Base-by-base conservation (phyloP, 2,113 vertebrate species). In the Actinemys pallida region DNA sequence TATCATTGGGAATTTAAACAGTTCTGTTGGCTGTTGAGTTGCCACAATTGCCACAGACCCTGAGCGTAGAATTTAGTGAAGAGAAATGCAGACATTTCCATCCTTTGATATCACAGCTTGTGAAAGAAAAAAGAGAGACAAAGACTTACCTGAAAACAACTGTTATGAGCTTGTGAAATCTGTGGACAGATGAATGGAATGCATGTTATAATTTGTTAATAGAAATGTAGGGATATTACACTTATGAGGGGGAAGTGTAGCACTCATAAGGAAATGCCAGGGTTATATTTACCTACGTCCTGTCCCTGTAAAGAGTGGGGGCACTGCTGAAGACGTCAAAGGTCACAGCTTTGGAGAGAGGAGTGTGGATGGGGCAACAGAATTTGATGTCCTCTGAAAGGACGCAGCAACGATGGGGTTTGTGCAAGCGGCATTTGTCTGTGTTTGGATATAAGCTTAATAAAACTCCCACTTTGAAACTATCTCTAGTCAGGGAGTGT, bases 321-420 rank as follows among this genome's bases (percentile, higher is more conserved):
- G 54, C 79, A 83, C 19, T 88, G 89, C 87, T 97, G 93, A 96
- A 93, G 81, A 83, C 90, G 83, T 89, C 93, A 82, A 96, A 88
- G 2, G 27, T 57, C 31, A 83, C 9, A 81, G 45, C 45, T 78
- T 16, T n/a, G 62, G 35, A 69, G 16, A 47, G 4, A 53, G 75
- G 3, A 91, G 53, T 76, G 22, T 76, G 39, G 72, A 42, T 45
- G 22, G 35, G n/a, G 39, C 39, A 45, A 45, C 62, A 69, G 24
- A 45, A 35, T 24, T 45, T 76, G 72, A 25, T 45, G 39, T 11
- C 39, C 4, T 42, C 87, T 90, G 57, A 93, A 91, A 85, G 4
- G 53, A 86, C 1, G 1, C 90, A 87, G 47, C 45, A 89, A 52
- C 83, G 90, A 1, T 25, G 54, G 4, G 0, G 3, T 84, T 87